A percentile compares a stretch with the other conserved stretches of the same genome.
Conservation (phyloP, 1,140 invertebrate species). For the Achroia grisella region DNA sequence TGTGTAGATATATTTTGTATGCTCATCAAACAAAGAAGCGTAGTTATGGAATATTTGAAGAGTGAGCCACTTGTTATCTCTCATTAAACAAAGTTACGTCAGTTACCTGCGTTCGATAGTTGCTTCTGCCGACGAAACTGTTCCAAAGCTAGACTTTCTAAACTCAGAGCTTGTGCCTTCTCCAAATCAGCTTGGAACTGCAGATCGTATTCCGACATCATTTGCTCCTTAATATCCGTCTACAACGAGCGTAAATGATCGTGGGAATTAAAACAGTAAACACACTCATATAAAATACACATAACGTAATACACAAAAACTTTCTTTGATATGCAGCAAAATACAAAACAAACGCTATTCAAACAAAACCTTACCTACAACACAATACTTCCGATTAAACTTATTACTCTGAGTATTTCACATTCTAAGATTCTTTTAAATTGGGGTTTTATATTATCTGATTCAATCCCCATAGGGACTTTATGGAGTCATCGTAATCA, state of each 20-base stretch:
- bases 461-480: too few species aligned
- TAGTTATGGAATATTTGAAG: background rate
- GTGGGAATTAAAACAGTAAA: slow-evolving; percentile 45
- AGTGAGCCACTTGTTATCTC: slow-evolving; percentile 33
- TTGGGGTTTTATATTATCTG: too few species aligned
- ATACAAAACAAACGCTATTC: slow-evolving; percentile 12
- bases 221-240: slow-evolving; percentile 33
- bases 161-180: slow-evolving; percentile 87
- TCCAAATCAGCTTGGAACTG: slow-evolving; percentile 90
- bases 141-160: slow-evolving; percentile 88
- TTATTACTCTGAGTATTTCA: slow-evolving; percentile 40
- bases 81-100: slow-evolving; percentile 55
- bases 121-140: slow-evolving; percentile 81
- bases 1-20: too few species aligned
- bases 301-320: slow-evolving; percentile 30
- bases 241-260: slow-evolving; percentile 38
- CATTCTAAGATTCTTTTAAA: slow-evolving; percentile 31
- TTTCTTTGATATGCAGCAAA: slow-evolving; percentile 10
- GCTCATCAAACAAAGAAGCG: too few species aligned
- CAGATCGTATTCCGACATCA: slow-evolving; percentile 82
- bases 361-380: slow-evolving; percentile 29
- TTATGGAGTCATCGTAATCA: too few species aligned
- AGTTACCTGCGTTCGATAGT: slow-evolving; percentile 55
- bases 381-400: slow-evolving; percentile 31
- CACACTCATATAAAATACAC: slow-evolving; percentile 35